phyloP scores from a whole-genome alignment of 2,888 invertebrate species.

The Diadromus collaris region DNA sequence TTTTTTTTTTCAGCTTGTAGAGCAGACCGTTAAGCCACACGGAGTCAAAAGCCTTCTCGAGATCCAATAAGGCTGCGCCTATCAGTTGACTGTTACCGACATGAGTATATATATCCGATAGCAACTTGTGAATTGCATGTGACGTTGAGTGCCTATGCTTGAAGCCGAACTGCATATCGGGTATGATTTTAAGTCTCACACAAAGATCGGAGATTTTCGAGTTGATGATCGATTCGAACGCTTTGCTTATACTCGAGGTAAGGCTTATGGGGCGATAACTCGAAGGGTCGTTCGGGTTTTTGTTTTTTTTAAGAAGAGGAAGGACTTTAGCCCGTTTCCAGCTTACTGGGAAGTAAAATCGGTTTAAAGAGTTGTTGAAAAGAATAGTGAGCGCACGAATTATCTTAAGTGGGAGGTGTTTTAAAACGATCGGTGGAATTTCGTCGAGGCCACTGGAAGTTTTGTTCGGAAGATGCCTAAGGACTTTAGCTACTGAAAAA shows the following conservation, averaged over 20 bases:
- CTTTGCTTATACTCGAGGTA: conserved; percentile 47
- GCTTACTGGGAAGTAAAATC: conserved; percentile 27
- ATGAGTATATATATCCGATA: conserved; percentile 23
- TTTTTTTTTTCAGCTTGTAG: too few species aligned
- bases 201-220: conserved; percentile 1
- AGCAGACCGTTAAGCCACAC: conserved; percentile 50
- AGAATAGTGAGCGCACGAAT: conserved; percentile 24
- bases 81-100: conserved; percentile 3
- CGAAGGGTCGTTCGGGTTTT: conserved; percentile 22
- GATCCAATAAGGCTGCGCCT: conserved; percentile 43
- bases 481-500: background rate
- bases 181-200: conserved; percentile 16
- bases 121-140: conserved; percentile 51
- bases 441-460: conserved; percentile 47
- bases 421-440: conserved; percentile 51
- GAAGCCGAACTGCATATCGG: conserved; percentile 55
- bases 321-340: conserved; percentile 54
- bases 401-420: conserved; percentile 40
- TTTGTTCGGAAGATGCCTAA: conserved; percentile 14
- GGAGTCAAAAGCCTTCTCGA: too few species aligned
- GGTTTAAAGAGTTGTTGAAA: conserved; percentile 53
- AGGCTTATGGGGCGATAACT: conserved; percentile 60
- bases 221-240: conserved; percentile 41
- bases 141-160: conserved; percentile 33
- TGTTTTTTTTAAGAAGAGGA: conserved; percentile 37